Conservation (phyloP, 2,797 vertebrate genomes). For the Lepilemur ruficaudatus region DNA sequence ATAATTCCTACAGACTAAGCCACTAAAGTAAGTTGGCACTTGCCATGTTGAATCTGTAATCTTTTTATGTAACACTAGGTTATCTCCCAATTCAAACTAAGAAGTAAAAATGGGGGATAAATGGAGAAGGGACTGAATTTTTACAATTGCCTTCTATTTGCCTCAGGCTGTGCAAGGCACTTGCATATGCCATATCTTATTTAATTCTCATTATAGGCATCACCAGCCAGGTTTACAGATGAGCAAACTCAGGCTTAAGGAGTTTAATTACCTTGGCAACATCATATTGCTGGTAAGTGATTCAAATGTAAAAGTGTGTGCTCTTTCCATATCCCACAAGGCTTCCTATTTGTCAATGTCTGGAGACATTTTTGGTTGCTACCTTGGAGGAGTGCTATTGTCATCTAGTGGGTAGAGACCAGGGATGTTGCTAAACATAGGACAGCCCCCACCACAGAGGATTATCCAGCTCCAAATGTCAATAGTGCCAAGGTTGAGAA, state of each 20-base stretch:
- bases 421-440: not conserved
- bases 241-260: not conserved
- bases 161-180: not conserved
- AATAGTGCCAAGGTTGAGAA: not conserved
- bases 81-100: not conserved
- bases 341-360: not conserved
- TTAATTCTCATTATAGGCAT: not conserved
- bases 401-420: not conserved
- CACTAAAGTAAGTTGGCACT: conserved; percentile 12
- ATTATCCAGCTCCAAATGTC: not conserved
- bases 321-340: not conserved
- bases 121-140: not conserved
- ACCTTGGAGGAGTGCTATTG: not conserved
- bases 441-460: not conserved
- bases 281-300: not conserved
- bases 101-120: not conserved
- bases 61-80: not conserved
- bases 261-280: not conserved
- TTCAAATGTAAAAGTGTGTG: not conserved
- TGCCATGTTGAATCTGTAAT: not conserved
- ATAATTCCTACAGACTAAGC: not conserved
- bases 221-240: not conserved
- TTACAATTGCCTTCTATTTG: not conserved
- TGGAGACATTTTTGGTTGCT: not conserved
- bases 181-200: not conserved